Percentiles rank a stretch among this genome's conserved stretches.
phyloP scores from a whole-genome alignment of 1,140 invertebrate genomes.

The Drosophila quadrilineata region DNA sequence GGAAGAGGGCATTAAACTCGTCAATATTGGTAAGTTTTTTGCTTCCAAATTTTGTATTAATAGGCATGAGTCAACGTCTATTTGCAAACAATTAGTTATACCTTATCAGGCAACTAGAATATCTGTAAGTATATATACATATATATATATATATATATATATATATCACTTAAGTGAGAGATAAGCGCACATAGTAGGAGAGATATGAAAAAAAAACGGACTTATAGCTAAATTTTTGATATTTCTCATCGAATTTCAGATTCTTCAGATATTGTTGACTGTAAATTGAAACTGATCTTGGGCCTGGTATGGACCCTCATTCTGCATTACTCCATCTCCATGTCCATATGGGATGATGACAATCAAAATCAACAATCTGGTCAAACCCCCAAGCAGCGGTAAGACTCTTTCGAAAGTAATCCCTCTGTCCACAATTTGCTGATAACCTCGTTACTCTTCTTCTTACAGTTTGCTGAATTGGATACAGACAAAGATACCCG shows the following conservation, averaged over 20 bases:
- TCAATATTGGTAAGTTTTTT: constrained; percentile 95
- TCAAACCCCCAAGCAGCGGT: constrained; percentile 93
- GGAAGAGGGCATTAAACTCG: constrained; percentile 94
- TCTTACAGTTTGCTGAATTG: constrained; percentile 89
- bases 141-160: no score
- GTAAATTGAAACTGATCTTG: constrained; percentile 95
- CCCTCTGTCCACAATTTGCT: no score
- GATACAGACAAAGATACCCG: constrained; percentile 93
- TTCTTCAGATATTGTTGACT: constrained; percentile 95
- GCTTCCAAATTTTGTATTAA: no score
- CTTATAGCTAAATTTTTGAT: background rate
- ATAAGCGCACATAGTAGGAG: no score
- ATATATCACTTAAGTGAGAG: no score
- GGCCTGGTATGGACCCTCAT: constrained; percentile 98
- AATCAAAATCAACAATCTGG: constrained; percentile 83
- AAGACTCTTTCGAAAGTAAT: constrained; percentile 28
- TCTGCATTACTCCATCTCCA: constrained; percentile 96
- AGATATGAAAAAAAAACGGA: background rate
- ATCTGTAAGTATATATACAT: no score
- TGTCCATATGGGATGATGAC: constrained; percentile 91
- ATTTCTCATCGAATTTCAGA: constrained; percentile 83
- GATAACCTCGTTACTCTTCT: background rate
- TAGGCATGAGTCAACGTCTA: constrained; percentile 30
- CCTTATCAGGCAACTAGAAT: no score
- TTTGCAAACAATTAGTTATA: no score